Percentiles rank a stretch among this genome's conserved stretches.
Conservation (phyloP, 2,113 vertebrate genomes). For the Pyxicephalus adspersus region DNA sequence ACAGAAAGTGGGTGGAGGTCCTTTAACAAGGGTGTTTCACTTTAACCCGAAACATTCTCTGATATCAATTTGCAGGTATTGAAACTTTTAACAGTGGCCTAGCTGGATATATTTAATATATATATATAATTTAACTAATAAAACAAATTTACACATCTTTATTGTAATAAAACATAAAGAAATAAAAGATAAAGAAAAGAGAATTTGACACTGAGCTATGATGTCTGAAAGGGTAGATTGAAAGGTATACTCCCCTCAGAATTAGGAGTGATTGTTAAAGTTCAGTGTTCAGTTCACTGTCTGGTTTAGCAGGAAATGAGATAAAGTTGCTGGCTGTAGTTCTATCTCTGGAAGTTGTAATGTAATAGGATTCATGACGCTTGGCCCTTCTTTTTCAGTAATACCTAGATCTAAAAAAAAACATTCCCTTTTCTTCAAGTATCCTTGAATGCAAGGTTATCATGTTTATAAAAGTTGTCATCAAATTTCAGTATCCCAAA, state of each 20-base stretch:
- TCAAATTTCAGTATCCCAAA: slow-evolving; percentile 59
- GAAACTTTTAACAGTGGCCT: no score
- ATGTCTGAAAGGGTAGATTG: not conserved
- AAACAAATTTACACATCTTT: no score
- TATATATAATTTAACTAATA: no score
- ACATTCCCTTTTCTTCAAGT: slow-evolving; percentile 46
- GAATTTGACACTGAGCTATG: not conserved
- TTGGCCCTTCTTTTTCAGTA: slow-evolving; percentile 24
- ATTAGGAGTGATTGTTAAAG: slow-evolving; percentile 22
- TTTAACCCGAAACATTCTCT: no score
- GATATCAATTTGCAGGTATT: no score
- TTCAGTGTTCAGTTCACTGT: slow-evolving; percentile 14
- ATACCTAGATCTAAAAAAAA: slow-evolving; percentile 48
- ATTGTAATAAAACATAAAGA: no score
- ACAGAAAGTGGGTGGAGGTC: no score
- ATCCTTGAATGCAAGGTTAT: slow-evolving; percentile 64
- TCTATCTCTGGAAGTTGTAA: slow-evolving; percentile 30
- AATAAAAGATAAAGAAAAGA: not conserved
- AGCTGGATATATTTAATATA: no score
- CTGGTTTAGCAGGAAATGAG: slow-evolving; percentile 18
- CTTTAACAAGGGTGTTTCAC: no score
- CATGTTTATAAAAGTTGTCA: slow-evolving; percentile 61
- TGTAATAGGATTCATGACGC: slow-evolving; percentile 40
- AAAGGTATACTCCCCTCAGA: slow-evolving; percentile 23
- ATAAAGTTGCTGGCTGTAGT: slow-evolving; percentile 26